phyloP scores from a whole-genome alignment of 2,797 vertebrate genomes.

The Heteromormyrus szaboi region DNA sequence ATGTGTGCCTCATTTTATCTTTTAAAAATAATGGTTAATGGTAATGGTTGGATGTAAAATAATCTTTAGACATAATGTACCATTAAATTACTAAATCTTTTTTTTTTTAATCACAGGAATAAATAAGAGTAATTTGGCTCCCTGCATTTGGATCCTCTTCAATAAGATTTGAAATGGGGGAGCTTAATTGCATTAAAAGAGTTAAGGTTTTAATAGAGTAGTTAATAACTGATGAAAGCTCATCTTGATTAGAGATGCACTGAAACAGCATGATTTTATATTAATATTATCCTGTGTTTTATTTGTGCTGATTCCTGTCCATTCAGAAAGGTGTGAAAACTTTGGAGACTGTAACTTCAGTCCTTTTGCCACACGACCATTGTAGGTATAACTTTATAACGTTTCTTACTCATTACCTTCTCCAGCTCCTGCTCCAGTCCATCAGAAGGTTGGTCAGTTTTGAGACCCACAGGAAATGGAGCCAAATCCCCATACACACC shows the following conservation, averaged over 20 bases:
- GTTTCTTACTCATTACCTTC: background rate
- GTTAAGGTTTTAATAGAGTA: slow-evolving; percentile 42
- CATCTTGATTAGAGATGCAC: slow-evolving; percentile 11
- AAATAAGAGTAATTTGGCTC: slow-evolving; percentile 30
- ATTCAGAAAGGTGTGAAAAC: slow-evolving; percentile 11
- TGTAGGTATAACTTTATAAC: background rate
- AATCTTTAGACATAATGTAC: slow-evolving; percentile 32
- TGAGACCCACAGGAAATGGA: background rate
- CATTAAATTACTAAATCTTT: slow-evolving; percentile 30
- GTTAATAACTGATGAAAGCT: slow-evolving; percentile 21
- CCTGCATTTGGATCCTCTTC: slow-evolving; percentile 31
- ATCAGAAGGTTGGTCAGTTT: background rate
- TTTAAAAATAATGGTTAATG: slow-evolving; percentile 23
- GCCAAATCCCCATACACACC: background rate
- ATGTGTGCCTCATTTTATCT: slow-evolving; percentile 30
- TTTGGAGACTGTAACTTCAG: background rate
- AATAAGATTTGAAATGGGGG: slow-evolving; percentile 37
- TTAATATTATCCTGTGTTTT: slow-evolving; percentile 21
- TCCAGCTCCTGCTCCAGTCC: background rate
- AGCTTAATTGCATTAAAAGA: slow-evolving; percentile 49
- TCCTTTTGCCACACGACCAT: background rate
- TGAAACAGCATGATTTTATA: slow-evolving; percentile 27
- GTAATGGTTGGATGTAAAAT: slow-evolving; percentile 23
- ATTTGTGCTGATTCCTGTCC: background rate
- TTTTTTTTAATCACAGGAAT: slow-evolving; percentile 21